phyloP scores from a whole-genome alignment of 2,797 vertebrate genomes.

The Echeneis naucrates region DNA sequence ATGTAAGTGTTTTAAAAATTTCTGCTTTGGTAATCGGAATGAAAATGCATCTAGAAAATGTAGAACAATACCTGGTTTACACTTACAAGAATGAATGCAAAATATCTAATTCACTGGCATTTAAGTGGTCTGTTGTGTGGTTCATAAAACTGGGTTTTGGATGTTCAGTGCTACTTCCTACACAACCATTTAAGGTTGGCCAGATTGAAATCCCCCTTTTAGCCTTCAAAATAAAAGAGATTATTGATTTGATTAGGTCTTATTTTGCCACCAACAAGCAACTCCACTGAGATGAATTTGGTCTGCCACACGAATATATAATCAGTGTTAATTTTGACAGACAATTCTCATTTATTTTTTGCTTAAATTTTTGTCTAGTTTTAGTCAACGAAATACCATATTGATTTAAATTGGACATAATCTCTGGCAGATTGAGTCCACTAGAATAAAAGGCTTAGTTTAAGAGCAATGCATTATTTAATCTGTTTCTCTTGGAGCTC shows the following conservation, averaged over 20 bases:
- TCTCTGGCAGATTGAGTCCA: no score
- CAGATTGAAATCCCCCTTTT: background rate
- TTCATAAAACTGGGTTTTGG: background rate
- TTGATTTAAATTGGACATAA: no score
- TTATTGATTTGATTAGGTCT: background rate
- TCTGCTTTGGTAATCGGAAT: background rate
- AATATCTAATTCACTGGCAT: background rate
- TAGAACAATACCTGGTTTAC: background rate
- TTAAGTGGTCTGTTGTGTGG: background rate
- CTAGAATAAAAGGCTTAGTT: no score
- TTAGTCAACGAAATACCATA: no score
- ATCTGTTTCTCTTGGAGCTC: no score
- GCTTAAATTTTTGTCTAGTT: no score
- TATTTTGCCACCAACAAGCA: background rate
- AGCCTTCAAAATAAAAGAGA: background rate
- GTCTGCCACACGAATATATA: background rate
- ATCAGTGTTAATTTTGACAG: no score
- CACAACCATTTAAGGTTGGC: background rate
- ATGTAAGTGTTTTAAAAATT: constrained; percentile 31
- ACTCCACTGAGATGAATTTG: background rate
- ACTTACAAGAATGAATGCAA: background rate
- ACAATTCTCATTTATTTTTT: no score
- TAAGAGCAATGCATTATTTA: no score
- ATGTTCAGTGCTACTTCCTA: background rate
- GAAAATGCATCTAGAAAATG: background rate